phyloP scores from a whole-genome alignment of 2,797 vertebrate genomes.

The Pogonophryne albipinna region DNA sequence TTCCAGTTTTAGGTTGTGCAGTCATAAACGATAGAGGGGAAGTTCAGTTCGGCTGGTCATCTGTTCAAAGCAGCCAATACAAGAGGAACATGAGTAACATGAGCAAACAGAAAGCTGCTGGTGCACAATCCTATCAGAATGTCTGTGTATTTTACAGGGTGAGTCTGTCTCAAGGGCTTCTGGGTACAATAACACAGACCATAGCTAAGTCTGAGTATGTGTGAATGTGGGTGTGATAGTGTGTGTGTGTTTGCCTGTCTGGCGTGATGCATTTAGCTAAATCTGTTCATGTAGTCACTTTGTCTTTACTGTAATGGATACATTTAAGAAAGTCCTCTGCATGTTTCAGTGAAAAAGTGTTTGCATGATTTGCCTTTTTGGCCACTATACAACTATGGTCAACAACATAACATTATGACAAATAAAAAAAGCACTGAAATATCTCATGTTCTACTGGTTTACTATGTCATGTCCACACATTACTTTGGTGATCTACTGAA shows the following conservation, averaged over 20 bases:
- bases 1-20: slow-evolving; percentile 15
- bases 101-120: slow-evolving; percentile 58
- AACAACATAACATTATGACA: neutral
- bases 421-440: too few relatives aligned
- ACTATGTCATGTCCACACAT: neutral
- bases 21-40: slow-evolving; percentile 19
- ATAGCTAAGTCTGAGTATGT: slow-evolving; percentile 24
- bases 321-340: neutral
- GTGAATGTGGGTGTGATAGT: slow-evolving; percentile 32
- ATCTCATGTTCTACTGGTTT: neutral
- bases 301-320: neutral
- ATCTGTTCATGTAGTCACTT: neutral
- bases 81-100: slow-evolving; percentile 52
- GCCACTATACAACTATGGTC: too few relatives aligned
- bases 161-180: slow-evolving; percentile 69
- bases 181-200: slow-evolving; percentile 48
- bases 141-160: slow-evolving; percentile 63
- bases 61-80: slow-evolving; percentile 22
- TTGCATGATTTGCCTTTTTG: too few relatives aligned
- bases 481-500: neutral
- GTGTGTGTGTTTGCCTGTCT: slow-evolving; percentile 52
- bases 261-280: slow-evolving; percentile 7
- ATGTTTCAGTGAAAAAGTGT: neutral
- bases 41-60: slow-evolving; percentile 10
- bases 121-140: slow-evolving; percentile 70